Evolutionary conservation across 2,113 vertebrate species (phyloP).

Genomic region (Sceloporus undulatus): DNA sequence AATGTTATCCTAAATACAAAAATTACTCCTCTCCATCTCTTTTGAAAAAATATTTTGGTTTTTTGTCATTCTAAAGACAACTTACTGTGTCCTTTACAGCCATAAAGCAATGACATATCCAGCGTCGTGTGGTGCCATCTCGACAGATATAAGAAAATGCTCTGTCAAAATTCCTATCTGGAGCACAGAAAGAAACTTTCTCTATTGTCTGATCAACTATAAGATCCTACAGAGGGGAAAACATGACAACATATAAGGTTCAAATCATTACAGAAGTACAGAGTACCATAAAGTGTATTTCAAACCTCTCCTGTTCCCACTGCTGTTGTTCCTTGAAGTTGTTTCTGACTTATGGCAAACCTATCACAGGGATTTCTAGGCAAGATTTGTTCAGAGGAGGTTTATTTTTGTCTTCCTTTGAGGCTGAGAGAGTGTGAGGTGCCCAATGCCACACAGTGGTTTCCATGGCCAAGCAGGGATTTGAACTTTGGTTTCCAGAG

Average conservation of each 20-base stretch:
- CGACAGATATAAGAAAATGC: constrained; percentile 99
- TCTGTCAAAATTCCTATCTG: constrained; percentile 97
- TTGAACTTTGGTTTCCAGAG: too few species aligned
- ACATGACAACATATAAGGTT: background rate
- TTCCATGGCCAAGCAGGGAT: too few species aligned
- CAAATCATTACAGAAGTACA: constrained; percentile 1
- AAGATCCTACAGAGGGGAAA: constrained; percentile 85
- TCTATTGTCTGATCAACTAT: constrained; percentile 99
- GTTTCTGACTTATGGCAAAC: too few species aligned
- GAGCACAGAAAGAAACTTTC: constrained; percentile 99
- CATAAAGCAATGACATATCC: constrained; percentile 99
- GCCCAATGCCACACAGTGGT: too few species aligned
- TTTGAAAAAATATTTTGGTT: background rate
- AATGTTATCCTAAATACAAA: constrained; percentile 12
- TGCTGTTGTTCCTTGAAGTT: too few species aligned
- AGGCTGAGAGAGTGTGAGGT: too few species aligned
- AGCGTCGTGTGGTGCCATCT: constrained; percentile 97
- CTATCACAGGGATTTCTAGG: too few species aligned
- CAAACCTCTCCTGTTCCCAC: background rate
- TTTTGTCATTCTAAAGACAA: constrained; percentile 10
- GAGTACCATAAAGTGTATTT: background rate
- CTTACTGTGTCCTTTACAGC: constrained; percentile 97
- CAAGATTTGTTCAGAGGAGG: too few species aligned
- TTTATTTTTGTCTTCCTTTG: too few species aligned
- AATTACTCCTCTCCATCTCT: background rate